Conservation (phyloP, 2,797 vertebrate genomes). For the Enteromius paludinosus region DNA sequence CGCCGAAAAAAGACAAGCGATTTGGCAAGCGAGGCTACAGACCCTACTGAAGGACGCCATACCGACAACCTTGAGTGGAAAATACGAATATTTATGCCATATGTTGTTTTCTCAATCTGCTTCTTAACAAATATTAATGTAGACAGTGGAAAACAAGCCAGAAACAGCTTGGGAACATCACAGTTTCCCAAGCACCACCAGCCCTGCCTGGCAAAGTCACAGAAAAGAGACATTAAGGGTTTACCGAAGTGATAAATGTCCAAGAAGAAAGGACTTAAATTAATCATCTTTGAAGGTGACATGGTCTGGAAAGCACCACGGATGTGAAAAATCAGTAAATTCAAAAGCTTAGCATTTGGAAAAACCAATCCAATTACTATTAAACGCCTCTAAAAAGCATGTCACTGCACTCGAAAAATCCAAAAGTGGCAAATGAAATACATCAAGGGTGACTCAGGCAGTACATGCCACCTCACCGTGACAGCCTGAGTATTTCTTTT, state of each 20-base stretch:
- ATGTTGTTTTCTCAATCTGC: conserved; percentile 75
- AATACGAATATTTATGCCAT: conserved; percentile 74
- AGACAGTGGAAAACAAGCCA: conserved; percentile 74
- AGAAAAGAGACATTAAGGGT: conserved; percentile 67
- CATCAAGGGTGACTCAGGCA: conserved; percentile 22
- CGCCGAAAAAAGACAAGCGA: conserved; percentile 33
- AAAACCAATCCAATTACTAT: conserved; percentile 44
- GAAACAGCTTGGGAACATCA: conserved; percentile 71
- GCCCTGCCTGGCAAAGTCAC: conserved; percentile 70
- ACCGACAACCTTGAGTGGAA: conserved; percentile 67
- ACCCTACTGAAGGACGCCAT: conserved; percentile 55
- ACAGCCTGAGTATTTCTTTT: conserved; percentile 48
- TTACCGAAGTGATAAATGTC: conserved; percentile 72
- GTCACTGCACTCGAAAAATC: conserved; percentile 41
- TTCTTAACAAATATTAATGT: conserved; percentile 75
- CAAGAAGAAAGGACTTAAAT: conserved; percentile 74
- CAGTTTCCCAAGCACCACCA: conserved; percentile 67
- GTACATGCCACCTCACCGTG: conserved; percentile 29
- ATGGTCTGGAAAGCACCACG: conserved; percentile 64
- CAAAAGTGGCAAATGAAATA: conserved; percentile 43
- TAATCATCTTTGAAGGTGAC: conserved; percentile 73
- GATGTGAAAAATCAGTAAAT: conserved; percentile 27
- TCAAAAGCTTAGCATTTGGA: conserved; percentile 2
- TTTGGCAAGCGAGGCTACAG: conserved; percentile 61
- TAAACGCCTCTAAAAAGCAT: conserved; percentile 26